These are phyloP conservation scores for Labeo calbasu DNA, from an alignment of 2,797 vertebrate genomes.

Conservation along the genomic window DNA sequence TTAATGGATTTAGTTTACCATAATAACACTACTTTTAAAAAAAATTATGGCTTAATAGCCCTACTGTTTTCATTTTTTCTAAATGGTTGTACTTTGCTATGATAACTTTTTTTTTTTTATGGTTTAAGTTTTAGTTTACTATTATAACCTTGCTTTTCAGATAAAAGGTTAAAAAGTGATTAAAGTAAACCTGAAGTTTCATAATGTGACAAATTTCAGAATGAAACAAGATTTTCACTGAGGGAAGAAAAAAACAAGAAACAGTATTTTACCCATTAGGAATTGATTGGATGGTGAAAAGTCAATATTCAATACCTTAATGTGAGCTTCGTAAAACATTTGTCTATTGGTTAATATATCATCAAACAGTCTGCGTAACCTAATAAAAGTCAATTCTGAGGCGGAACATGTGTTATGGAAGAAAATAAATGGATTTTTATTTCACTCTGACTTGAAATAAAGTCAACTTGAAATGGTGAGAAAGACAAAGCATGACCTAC, in stretches of 20 bases:
- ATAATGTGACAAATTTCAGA: neutral
- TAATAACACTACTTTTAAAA: too few relatives aligned
- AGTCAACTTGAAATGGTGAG: neutral
- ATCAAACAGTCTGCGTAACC: neutral
- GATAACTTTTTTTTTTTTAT: too few relatives aligned
- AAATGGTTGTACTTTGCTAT: too few relatives aligned
- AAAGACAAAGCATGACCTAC: neutral
- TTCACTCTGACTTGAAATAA: neutral
- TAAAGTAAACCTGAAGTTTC: neutral
- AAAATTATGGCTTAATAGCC: too few relatives aligned
- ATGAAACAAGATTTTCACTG: neutral
- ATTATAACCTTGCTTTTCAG: too few relatives aligned
- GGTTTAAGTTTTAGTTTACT: too few relatives aligned
- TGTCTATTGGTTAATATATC: neutral
- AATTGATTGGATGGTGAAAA: too few relatives aligned
- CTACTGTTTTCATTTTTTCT: too few relatives aligned
- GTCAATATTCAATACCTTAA: neutral
- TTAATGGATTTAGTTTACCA: too few relatives aligned
- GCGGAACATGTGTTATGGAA: neutral
- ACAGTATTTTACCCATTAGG: neutral
- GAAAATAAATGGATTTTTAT: neutral
- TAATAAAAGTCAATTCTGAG: neutral
- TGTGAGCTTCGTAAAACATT: neutral
- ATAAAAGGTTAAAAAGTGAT: neutral
- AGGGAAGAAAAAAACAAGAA: neutral